Base-by-base conservation (phyloP, 1,140 invertebrate species). In the Phocides pigmalion region DNA sequence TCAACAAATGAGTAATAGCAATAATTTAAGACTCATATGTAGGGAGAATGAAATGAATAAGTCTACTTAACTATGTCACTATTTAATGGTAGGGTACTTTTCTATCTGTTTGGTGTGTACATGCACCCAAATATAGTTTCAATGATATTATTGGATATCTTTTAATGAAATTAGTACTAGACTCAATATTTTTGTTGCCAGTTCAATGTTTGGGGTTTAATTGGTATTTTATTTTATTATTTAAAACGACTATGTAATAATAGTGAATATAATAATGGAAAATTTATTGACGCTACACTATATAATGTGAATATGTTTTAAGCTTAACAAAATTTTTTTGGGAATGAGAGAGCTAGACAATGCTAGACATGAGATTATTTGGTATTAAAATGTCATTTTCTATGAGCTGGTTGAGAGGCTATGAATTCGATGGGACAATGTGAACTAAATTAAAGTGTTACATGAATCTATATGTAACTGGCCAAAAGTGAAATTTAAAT, bases 21-120 rank as follows among this genome's bases (percentile, higher is more conserved):
- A 59, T 59, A 59, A 59, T 41, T 47, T 14, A 59, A 59, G 56
- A 59, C 56, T 59, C 37, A 59, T 47, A 47, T 37, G 4, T 59
- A 66, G 14, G 16, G 16, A 49, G 32, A 50, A 32, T 4, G 47
- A 44, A 50, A 32, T 4, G 20, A 25, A 37, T 54, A 28, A 51
- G 19, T 47, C 14, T 17, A 51, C 14, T 37, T 16, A 51, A 37
- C 6, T 47, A n/a, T 32, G 28, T 46, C 42, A 14, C 22, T 39
- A 15, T 59, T 46, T 59, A 32, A 9, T 0, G 17, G 42, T 59
- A 22, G 22, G 20, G 28, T 35, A 12, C 42, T 16, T 58, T 2
- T 22, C n/a, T 28, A 15, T 32, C 4, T 32, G 15, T 56, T 22
- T 28, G 17, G 11, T 42, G 9, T 42, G 15, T 28, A 28, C 22